A percentile compares a stretch with the other conserved stretches of the same genome.
phyloP scores from a whole-genome alignment of 1,140 invertebrate genomes.

The Hydropsyche tenuis region DNA sequence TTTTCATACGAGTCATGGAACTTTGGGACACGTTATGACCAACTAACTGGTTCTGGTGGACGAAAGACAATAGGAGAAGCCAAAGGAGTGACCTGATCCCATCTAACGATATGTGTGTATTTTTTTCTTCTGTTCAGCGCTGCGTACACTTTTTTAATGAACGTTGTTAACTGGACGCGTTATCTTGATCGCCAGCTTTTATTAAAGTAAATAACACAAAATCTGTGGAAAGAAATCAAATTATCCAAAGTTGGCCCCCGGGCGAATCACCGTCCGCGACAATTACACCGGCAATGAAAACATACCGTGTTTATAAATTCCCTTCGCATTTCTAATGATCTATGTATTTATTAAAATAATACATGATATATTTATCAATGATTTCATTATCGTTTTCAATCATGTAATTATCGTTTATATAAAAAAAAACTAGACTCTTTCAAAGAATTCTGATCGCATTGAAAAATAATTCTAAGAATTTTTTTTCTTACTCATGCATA shows the following conservation, averaged over 20 bases:
- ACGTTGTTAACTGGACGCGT: conserved; percentile 40
- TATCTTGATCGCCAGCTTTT: conserved; percentile 45
- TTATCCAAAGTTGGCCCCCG: conserved; percentile 33
- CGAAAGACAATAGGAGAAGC: conserved; percentile 25
- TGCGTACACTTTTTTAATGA: conserved; percentile 44
- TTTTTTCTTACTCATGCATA: too few species aligned
- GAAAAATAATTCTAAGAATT: too few species aligned
- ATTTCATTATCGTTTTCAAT: too few species aligned
- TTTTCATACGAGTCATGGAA: too few species aligned
- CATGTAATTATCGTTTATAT: too few species aligned
- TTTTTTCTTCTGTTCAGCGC: conserved; percentile 9
- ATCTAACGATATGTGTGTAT: conserved; percentile 4
- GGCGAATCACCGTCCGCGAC: conserved; percentile 39
- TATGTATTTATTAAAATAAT: too few species aligned
- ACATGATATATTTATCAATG: too few species aligned
- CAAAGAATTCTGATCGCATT: too few species aligned
- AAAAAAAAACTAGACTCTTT: too few species aligned
- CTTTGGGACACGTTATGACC: too few species aligned
- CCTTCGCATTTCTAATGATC: too few species aligned
- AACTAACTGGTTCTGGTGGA: too few species aligned
- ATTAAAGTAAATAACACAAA: conserved; percentile 39
- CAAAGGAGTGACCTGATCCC: conserved; percentile 33
- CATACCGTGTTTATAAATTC: neutral
- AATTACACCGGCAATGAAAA: conserved; percentile 32
- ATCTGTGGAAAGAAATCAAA: conserved; percentile 39